phyloP scores from a whole-genome alignment of 2,888 invertebrate species.

The Nomada ferruginata region DNA sequence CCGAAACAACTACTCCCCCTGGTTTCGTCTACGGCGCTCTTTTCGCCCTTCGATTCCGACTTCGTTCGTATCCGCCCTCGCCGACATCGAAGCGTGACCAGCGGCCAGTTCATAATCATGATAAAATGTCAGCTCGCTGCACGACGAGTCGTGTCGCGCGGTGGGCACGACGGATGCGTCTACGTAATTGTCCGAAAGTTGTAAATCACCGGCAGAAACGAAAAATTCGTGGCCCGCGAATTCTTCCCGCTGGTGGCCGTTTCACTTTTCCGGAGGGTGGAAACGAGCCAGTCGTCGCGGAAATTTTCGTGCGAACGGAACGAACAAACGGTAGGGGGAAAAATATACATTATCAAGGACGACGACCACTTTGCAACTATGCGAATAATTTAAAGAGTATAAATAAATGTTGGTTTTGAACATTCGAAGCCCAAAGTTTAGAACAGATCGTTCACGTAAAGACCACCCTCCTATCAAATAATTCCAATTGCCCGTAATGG shows the following conservation, averaged over 20 bases:
- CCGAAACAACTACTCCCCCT: conserved; percentile 59
- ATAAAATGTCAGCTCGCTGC: conserved; percentile 71
- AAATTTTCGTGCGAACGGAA: neutral
- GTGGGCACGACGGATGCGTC: conserved; percentile 7
- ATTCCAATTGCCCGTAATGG: neutral
- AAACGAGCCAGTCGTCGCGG: neutral
- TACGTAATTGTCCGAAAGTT: conserved; percentile 44
- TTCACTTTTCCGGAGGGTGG: conserved; percentile 2
- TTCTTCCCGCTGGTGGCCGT: conserved; percentile 2
- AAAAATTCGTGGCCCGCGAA: conserved; percentile 42
- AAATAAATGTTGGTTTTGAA: too few species aligned
- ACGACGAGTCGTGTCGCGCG: conserved; percentile 26
- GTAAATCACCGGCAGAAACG: conserved; percentile 48
- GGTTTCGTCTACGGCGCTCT: conserved; percentile 65
- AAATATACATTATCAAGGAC: neutral
- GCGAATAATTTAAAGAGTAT: too few species aligned
- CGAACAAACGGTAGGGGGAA: neutral
- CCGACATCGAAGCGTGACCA: conserved; percentile 49
- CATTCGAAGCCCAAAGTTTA: too few species aligned
- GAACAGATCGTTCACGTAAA: too few species aligned
- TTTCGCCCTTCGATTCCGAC: conserved; percentile 63
- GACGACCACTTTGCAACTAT: too few species aligned
- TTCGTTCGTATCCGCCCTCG: conserved; percentile 45
- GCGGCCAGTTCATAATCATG: conserved; percentile 64
- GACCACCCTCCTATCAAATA: neutral